Conservation (phyloP, 2,113 vertebrate species). For the Leptocoma aspasia region DNA sequence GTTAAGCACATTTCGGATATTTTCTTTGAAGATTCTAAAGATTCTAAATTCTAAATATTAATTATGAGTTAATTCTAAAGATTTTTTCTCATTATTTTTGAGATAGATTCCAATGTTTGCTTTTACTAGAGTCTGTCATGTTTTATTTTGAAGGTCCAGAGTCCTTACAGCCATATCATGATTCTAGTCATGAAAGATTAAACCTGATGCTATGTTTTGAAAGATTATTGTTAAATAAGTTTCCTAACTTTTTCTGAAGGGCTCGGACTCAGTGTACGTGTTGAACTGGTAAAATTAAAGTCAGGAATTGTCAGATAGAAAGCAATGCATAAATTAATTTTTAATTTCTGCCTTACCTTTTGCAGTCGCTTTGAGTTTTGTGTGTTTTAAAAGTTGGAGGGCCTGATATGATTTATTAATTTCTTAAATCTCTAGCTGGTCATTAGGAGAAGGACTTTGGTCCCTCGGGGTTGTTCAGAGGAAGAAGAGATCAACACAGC, state of each 20-base stretch:
- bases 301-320: background rate
- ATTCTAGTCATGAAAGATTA: background rate
- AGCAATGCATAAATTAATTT: background rate
- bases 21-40: background rate
- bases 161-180: background rate
- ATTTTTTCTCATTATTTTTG: background rate
- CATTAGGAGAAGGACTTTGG: background rate
- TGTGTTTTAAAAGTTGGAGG: background rate
- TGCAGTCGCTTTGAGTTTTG: background rate
- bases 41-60: background rate
- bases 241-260: background rate
- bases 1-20: background rate
- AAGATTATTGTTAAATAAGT: background rate
- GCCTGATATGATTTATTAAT: background rate
- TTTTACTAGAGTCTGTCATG: background rate
- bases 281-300: background rate
- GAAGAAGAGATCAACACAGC: background rate
- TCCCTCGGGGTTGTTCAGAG: background rate
- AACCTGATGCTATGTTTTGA: background rate
- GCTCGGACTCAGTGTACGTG: no score
- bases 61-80: background rate
- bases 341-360: background rate
- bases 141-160: background rate
- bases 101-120: background rate
- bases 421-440: background rate